Conservation (phyloP, 2,888 invertebrate species). For the Alentia gelatinosa region DNA sequence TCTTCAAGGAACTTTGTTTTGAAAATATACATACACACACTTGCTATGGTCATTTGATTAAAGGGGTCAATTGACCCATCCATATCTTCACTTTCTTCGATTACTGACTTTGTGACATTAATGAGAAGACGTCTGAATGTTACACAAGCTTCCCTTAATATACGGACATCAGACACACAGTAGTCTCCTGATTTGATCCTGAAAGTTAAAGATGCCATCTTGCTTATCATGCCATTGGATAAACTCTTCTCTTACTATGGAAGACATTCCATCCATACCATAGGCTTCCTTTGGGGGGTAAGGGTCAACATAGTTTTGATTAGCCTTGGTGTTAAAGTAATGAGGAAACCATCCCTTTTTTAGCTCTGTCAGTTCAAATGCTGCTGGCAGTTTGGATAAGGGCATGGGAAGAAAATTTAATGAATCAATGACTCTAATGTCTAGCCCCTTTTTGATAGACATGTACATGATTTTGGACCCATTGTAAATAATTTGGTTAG, state of each 20-base stretch:
- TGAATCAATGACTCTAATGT: background rate
- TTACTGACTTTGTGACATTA: background rate
- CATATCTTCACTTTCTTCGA: background rate
- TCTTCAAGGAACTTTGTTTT: background rate
- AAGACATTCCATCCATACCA: background rate
- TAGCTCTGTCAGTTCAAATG: background rate
- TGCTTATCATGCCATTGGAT: background rate
- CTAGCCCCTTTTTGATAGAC: background rate
- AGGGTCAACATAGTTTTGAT: background rate
- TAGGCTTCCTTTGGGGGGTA: background rate
- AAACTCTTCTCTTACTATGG: background rate
- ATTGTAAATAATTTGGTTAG: background rate
- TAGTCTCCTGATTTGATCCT: background rate
- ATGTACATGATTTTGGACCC: constrained; percentile 16
- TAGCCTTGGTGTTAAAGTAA: background rate
- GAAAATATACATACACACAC: constrained; percentile 7
- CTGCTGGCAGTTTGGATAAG: background rate
- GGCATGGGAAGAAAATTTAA: background rate
- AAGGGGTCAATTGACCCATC: background rate
- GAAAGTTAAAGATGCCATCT: background rate
- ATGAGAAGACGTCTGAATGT: background rate
- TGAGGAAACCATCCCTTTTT: background rate
- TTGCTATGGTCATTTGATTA: background rate
- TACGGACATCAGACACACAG: background rate
- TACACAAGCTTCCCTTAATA: constrained; percentile 11